These are phyloP conservation scores for Cherax quadricarinatus DNA, from an alignment of 1,140 invertebrate genomes.

Conservation along the genomic window DNA sequence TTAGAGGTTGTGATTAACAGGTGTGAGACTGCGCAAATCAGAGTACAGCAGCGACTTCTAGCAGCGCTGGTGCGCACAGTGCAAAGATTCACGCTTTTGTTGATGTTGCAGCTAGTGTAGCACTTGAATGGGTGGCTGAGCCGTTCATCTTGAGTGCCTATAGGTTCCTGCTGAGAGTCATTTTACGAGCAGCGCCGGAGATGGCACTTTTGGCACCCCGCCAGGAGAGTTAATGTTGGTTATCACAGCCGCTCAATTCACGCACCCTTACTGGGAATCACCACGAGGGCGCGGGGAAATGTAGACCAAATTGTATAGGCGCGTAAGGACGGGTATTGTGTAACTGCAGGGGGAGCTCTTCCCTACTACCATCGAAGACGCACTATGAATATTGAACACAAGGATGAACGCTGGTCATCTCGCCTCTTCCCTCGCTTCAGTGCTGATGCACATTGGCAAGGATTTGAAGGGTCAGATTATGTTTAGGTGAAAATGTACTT, in stretches of 20 bases:
- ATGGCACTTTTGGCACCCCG: slow-evolving; percentile 29
- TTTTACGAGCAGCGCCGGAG: background rate
- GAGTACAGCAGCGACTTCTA: too few species aligned
- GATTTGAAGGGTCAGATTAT: slow-evolving; percentile 26
- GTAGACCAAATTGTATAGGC: background rate
- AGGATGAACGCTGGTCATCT: slow-evolving; percentile 18
- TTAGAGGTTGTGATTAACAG: too few species aligned
- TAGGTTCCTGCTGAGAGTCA: slow-evolving; percentile 24
- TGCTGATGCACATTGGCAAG: background rate
- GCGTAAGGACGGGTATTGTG: background rate
- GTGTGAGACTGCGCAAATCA: too few species aligned
- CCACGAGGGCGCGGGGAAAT: background rate
- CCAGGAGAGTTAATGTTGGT: slow-evolving; percentile 14
- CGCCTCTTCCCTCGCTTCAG: background rate
- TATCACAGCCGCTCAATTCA: slow-evolving; percentile 15
- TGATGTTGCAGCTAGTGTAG: too few species aligned
- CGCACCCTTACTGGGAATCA: background rate
- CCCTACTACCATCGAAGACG: background rate
- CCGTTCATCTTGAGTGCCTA: background rate
- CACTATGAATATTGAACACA: slow-evolving; percentile 29
- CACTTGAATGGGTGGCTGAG: background rate
- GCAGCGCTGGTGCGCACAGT: too few species aligned
- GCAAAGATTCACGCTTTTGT: too few species aligned
- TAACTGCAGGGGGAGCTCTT: background rate
- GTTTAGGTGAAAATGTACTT: background rate